These are phyloP conservation scores for Bombyx huttoni DNA, from an alignment of 2,888 invertebrate species.

Conservation along the genomic window DNA sequence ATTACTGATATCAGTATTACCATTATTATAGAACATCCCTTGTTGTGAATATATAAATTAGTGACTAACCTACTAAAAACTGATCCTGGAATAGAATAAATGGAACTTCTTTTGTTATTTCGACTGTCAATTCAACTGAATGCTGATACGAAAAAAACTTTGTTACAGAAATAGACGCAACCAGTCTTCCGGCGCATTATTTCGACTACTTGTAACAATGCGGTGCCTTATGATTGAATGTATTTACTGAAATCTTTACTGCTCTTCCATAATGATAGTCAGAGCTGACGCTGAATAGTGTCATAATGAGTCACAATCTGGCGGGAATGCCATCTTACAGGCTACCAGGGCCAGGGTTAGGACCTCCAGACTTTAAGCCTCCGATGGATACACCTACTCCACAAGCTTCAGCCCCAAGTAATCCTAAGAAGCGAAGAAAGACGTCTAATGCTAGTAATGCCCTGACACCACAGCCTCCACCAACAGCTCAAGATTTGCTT, in stretches of 20 bases:
- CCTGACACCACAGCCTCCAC: conserved; percentile 77
- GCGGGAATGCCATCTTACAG: conserved; percentile 85
- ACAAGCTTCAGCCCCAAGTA: conserved; percentile 84
- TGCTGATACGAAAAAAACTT: conserved; percentile 9
- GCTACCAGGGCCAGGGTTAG: conserved; percentile 80
- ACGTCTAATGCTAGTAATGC: conserved; percentile 80
- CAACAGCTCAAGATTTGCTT: conserved; percentile 83
- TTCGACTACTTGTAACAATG: conserved; percentile 55
- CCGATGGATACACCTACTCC: conserved; percentile 78
- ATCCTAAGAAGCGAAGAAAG: conserved; percentile 90
- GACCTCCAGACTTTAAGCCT: conserved; percentile 81
- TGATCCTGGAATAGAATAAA: conserved; percentile 2
- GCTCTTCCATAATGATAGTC: conserved; percentile 44
- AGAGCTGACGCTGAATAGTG: conserved; percentile 46
- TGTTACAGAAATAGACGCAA: conserved; percentile 66
- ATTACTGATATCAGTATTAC: background rate
- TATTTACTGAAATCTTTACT: conserved; percentile 31
- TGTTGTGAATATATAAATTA: background rate
- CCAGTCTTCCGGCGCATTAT: conserved; percentile 53
- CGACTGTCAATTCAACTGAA: background rate
- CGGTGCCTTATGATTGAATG: conserved; percentile 44
- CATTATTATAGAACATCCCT: background rate
- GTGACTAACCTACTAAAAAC: background rate
- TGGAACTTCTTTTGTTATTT: background rate
- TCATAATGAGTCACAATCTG: conserved; percentile 84